phyloP scores from a whole-genome alignment of 1,140 invertebrate species.

The Cylas formicarius region DNA sequence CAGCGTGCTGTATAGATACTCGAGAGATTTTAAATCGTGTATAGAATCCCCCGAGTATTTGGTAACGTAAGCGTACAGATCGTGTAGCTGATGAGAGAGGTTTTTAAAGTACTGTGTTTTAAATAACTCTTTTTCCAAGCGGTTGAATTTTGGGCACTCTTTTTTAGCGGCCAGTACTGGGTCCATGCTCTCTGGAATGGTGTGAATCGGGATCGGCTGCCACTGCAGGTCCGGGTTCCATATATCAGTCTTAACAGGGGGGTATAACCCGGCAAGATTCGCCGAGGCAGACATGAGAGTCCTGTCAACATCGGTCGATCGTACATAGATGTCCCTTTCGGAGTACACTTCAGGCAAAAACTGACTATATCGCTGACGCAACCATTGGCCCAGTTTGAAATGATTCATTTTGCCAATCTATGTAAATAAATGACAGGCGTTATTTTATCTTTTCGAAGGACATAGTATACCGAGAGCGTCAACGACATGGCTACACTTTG shows the following conservation, averaged over 20 bases:
- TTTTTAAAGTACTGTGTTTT: constrained; percentile 52
- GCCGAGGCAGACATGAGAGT: constrained; percentile 83
- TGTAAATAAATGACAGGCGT: too few relatives aligned
- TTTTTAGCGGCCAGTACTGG: constrained; percentile 51
- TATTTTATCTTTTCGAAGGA: too few relatives aligned
- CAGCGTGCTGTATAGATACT: constrained; percentile 60
- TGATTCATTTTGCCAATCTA: constrained; percentile 73
- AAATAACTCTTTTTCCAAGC: constrained; percentile 49
- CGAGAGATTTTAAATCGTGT: constrained; percentile 45
- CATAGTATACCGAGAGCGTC: too few relatives aligned
- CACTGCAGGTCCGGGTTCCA: constrained; percentile 68
- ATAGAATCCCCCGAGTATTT: constrained; percentile 53
- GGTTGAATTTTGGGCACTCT: constrained; percentile 57
- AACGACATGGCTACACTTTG: too few relatives aligned
- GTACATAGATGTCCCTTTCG: constrained; percentile 38
- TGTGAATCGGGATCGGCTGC: constrained; percentile 88
- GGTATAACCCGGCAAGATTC: constrained; percentile 76
- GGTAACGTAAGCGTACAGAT: constrained; percentile 58
- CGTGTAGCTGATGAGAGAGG: constrained; percentile 51
- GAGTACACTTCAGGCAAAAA: constrained; percentile 50
- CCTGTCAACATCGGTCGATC: constrained; percentile 79
- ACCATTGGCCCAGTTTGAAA: constrained; percentile 67
- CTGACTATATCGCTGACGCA: constrained; percentile 61
- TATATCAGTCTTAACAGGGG: constrained; percentile 49
- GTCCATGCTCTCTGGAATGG: constrained; percentile 59